Conservation (phyloP, 2,797 vertebrate genomes). For the Crocodylus rhombifer region DNA sequence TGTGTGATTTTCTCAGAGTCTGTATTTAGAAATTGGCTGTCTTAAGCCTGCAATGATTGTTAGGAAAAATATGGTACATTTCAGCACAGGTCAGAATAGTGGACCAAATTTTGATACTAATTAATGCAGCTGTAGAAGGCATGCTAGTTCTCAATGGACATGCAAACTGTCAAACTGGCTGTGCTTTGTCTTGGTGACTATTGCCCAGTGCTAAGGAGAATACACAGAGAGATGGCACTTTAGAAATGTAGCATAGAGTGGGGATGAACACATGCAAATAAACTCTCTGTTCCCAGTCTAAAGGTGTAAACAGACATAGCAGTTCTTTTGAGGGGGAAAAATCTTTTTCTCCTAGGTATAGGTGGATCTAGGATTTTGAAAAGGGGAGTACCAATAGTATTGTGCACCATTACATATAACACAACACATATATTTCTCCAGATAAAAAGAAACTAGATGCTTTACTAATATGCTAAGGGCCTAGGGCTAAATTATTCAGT, state of each 20-base stretch:
- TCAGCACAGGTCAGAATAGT: neutral
- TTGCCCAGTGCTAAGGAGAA: neutral
- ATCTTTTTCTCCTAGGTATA: too few relatives aligned
- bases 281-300: neutral
- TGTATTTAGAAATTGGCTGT: neutral
- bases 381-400: too few relatives aligned
- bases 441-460: too few relatives aligned
- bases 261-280: neutral
- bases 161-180: neutral
- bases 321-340: too few relatives aligned
- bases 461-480: too few relatives aligned
- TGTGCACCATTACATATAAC: too few relatives aligned
- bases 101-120: neutral
- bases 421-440: too few relatives aligned
- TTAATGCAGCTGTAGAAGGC: neutral
- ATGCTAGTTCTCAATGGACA: neutral
- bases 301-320: neutral
- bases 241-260: neutral
- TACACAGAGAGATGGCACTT: neutral
- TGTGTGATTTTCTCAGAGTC: neutral
- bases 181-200: neutral
- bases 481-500: too few relatives aligned
- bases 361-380: too few relatives aligned
- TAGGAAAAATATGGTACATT: neutral
- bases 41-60: neutral